Base-by-base conservation (phyloP, 2,113 vertebrate species). In the Sylvilagus bachmani region DNA sequence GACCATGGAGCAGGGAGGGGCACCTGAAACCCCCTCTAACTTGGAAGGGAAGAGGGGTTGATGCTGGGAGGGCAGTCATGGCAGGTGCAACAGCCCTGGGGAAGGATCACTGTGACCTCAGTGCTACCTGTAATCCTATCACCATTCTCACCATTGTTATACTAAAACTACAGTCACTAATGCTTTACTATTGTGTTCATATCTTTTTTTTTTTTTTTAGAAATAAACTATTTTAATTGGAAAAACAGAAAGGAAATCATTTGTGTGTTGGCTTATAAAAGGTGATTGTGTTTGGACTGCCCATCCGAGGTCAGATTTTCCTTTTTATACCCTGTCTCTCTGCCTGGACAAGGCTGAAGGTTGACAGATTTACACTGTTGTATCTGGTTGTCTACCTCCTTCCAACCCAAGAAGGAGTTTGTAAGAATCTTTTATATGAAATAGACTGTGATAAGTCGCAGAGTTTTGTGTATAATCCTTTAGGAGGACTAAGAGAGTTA, bases 181-280 rank as follows among this genome's bases (percentile, higher is more conserved):
- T 49, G 24, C 21, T 78, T 1, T 17, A 10, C 51, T 16, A 36
- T 10, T 64, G 53, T 55, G 7, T 4, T 61, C 22, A 51, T 49
- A 5, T 21, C 5, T n/a, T n/a, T n/a, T n/a, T n/a, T n/a, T 53
- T 85, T 5, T 81, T 36, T 70, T 85, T 21, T 0, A 67, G 31
- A 91, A 62, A 61, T 74, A 44, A 87, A 11, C 14, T 64, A n/a
- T 87, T 94, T 89, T 86, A 89, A 71, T 90, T 44, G 49, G 74
- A 78, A 79, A 38, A 44, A 73, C 55, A n/a, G 3, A 78, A 71
- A 31, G 58, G 2, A 74, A 73, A 74, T 69, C 6, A 0, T 75
- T 38, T 70, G 74, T 14, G 19, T 51, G 1, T 73, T 71, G 13
- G 6, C 33, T 95, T 93, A 31, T 89, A 69, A 89, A 78, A 14